phyloP scores from a whole-genome alignment of 2,113 vertebrate species.

The Platichthys flesus region DNA sequence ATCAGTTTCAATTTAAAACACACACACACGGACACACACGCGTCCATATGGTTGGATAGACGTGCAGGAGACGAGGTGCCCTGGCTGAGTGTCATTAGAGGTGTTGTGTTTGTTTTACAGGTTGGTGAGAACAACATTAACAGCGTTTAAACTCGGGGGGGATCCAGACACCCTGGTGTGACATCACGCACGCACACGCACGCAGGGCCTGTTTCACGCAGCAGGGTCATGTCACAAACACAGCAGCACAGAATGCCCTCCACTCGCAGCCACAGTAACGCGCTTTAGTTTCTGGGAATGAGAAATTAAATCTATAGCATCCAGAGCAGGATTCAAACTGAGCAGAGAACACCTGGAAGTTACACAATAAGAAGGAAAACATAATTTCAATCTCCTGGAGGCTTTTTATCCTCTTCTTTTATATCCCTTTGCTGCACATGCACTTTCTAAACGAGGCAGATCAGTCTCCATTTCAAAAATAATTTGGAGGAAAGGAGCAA shows the following conservation, averaged over 20 bases:
- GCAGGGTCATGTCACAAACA: conserved; percentile 4
- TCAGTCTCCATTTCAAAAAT: too few relatives aligned
- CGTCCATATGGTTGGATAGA: conserved; percentile 39
- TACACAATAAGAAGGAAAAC: not conserved
- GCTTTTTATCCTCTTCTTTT: too few relatives aligned
- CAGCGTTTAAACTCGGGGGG: conserved; percentile 70
- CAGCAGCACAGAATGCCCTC: not conserved
- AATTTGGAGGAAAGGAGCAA: too few relatives aligned
- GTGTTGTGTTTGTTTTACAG: conserved; percentile 80
- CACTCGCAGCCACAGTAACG: not conserved
- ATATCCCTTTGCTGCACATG: too few relatives aligned
- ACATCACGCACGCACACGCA: conserved; percentile 41
- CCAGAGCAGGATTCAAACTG: not conserved
- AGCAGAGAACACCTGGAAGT: not conserved
- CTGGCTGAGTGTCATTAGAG: conserved; percentile 53
- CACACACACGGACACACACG: not conserved
- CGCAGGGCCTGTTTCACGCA: conserved; percentile 32
- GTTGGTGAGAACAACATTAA: conserved; percentile 72
- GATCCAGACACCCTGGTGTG: conserved; percentile 69
- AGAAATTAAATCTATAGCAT: not conserved
- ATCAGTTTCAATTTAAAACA: not conserved
- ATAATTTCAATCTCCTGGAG: not conserved
- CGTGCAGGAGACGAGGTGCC: conserved; percentile 49
- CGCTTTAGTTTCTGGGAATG: not conserved
- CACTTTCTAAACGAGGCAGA: too few relatives aligned